Base-by-base conservation (phyloP, 2,797 vertebrate species). In the Hemitrygon akajei region DNA sequence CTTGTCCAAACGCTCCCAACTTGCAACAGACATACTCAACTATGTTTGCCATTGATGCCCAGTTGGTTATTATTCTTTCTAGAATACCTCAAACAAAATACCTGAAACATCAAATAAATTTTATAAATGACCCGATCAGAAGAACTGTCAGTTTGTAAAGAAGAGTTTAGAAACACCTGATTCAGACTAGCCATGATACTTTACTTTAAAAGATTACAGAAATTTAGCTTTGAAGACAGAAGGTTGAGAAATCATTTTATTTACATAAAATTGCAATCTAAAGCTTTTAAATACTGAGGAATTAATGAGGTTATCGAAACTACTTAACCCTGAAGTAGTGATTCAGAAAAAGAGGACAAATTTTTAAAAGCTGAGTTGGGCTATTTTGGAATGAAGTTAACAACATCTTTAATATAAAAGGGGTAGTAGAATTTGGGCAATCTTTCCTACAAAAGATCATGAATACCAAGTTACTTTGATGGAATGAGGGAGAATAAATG, bases 21-120 rank as follows among this genome's bases (percentile, higher is more conserved):
- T 87, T 87, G 84, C 58, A 58, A 63, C 58, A 87, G 20, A 87
- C 84, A 63, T 87, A 14, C 34, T 87, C 84, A 63, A 87, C 84
- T 84, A 18, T 16, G 30, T n/a, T 87, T 66, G 56, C 60, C 30
- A 87, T 87, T n/a, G 58, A 87, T 87, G 58, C 2, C n/a, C n/a
- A 63, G n/a, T 58, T 66, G 58, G 63, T 87, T 87, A 66, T 30
- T 60, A 87, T 87, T 87, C 84, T 87, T 87, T 87, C 16, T 60
- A n/a, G 2, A 18, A 34, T 7, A 27, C n/a, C 84, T 87, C 60
- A 58, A 63, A 63, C 84, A 87, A 63, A 30, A 87, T 66, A 58
- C 58, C 58, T 84, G 14, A 63, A 58, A 27, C n/a, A 7, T 63
- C 14, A 63, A 87, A 87, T 12, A 56, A 63, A 20, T n/a, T 87